Evolutionary conservation across 2,888 invertebrate species (phyloP), one percentile per base, ranked within the genome.

Genomic region (Pyrochroa serraticornis): DNA sequence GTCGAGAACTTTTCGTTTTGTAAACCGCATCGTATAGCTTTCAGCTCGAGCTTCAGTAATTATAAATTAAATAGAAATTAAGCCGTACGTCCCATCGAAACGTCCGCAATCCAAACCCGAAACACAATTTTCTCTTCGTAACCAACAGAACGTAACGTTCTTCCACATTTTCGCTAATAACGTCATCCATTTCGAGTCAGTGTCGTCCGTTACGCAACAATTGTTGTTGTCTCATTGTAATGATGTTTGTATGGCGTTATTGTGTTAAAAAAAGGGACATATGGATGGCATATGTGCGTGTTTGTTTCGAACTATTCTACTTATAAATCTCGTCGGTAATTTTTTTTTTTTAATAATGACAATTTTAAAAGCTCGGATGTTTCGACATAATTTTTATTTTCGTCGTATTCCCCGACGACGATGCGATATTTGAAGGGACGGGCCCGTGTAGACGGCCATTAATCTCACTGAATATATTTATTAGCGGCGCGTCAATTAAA

Each of bases 1-100:
- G 9, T 8, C 44, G 10, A 12, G 6, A 30, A 35, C 50, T 66
- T 58, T 45, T 69, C 65, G 59, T 67, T 68, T 68, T 69, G 63
- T 66, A 68, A 67, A 67, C 69, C 52, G 47, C 46, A 51, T 57
- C 64, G 58, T 69, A 69, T 69, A 68, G 50, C 69, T 69, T 66
- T 69, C 69, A 69, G 47, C 65, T 60, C 42, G 47, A 60, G 55
- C 55, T 55, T 32, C 43, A 33, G 58, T 58, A 66, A 69, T 66
- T 69, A 64, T 67, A 67, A 66, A 69, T 67, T 67, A 63, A 55
- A 52, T 46, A 46, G 54, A 59, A 48, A 65, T 62, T 65, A 61
- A 30, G 45, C 12, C 22, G 2, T 22, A 22, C 22, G 22, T 22
- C 22, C 5, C 22, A 5, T 22, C 22, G 22, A 2, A 22, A 22